phyloP scores from a whole-genome alignment of 92 coral and sea anemone species.

The Palythoa grandiflora region DNA sequence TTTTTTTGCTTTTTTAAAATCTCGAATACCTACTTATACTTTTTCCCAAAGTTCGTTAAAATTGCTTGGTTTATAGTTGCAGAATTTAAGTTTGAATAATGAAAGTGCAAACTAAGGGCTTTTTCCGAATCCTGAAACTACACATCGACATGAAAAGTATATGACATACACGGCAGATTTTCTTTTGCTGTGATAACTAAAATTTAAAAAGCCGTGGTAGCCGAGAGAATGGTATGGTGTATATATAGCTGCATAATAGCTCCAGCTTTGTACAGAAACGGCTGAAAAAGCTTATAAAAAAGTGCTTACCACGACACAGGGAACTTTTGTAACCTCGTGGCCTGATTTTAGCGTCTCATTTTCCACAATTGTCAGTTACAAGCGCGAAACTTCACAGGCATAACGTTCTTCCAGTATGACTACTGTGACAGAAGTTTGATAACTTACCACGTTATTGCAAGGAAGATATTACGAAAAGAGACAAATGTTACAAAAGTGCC shows the following conservation, averaged over 20 bases:
- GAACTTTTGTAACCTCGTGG: slow-evolving; percentile 1
- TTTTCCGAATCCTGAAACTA: neutral
- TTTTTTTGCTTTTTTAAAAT: neutral
- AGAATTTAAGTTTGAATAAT: neutral
- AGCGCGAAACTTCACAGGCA: slow-evolving; percentile 15
- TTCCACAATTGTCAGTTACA: neutral
- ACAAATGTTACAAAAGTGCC: no score
- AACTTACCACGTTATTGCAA: no score
- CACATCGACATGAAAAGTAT: slow-evolving; percentile 3
- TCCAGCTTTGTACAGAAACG: neutral
- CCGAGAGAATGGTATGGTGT: neutral
- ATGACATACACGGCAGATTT: slow-evolving; percentile 12
- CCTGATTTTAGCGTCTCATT: neutral
- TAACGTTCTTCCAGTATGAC: neutral
- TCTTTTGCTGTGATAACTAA: neutral
- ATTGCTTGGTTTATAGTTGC: slow-evolving; percentile 6
- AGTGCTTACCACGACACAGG: slow-evolving; percentile 10
- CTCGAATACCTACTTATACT: neutral
- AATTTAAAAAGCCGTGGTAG: slow-evolving; percentile 7
- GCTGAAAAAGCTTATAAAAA: slow-evolving; percentile 13
- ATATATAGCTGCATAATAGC: neutral
- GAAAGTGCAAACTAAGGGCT: neutral
- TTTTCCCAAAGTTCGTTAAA: neutral
- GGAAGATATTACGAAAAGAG: no score
- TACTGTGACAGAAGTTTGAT: neutral